These are phyloP conservation scores for Centropyge bicolor DNA, from an alignment of 2,797 vertebrate species.

Conservation along the genomic window DNA sequence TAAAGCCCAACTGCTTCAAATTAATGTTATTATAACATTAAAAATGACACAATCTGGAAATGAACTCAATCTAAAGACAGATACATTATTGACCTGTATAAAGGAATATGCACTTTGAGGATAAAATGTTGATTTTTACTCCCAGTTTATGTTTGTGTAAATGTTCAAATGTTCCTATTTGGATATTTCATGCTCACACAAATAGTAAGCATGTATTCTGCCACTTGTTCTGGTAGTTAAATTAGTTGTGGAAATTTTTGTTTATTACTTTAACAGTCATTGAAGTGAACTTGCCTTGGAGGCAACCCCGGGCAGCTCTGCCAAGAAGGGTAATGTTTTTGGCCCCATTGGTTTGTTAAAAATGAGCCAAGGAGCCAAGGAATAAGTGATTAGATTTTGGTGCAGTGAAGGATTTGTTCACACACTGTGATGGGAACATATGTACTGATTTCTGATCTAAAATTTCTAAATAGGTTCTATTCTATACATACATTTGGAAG, in stretches of 20 bases:
- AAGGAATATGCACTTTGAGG: neutral
- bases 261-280: neutral
- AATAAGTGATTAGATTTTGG: neutral
- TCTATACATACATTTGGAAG: neutral
- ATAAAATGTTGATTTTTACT: neutral
- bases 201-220: neutral
- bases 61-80: neutral
- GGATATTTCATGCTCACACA: neutral
- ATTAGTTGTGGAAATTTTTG: neutral
- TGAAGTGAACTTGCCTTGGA: neutral
- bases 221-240: neutral
- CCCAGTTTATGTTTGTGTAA: neutral
- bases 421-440: no score
- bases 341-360: neutral
- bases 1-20: neutral
- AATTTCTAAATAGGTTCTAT: neutral
- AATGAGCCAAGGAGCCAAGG: neutral
- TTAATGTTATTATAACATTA: neutral
- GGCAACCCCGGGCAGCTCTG: neutral
- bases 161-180: neutral
- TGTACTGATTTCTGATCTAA: neutral
- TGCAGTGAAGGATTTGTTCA: neutral
- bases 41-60: neutral
- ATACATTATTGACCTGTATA: no score
- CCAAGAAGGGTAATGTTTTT: neutral